Evolutionary conservation across 1,140 invertebrate genomes (phyloP), one percentile per base, ranked within the genome.

Genomic region (Bilobella aurantiaca): DNA sequence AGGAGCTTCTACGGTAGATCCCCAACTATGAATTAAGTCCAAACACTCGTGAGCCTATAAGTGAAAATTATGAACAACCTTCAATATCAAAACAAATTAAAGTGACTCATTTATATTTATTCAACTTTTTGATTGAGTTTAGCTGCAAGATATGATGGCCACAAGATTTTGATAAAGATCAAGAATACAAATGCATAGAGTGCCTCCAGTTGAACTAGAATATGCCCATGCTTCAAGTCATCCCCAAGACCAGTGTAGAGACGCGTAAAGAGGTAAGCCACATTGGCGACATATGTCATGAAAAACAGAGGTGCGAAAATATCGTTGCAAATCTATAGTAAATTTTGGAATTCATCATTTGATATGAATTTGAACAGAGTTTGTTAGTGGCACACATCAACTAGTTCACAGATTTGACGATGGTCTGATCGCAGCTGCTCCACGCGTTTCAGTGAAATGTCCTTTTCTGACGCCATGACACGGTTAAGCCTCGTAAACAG

Each of bases 271-370:
- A 67, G 31, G n/a, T 67, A 67, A 1, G 21, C 42, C 31, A 67
- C 29, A 29, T 67, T 67, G 0, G 32, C 65, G 28, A 63, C 32
- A 23, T 62, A 67, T 25, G 25, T 67, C 18, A 67, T 23, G 1
- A 67, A 30, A 25, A 67, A 58, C 12, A 67, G 16, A 28, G 65
- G 65, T 1, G 65, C 34, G 42, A 67, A 67, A 29, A 63, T 58
- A 42, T 58, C 18, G n/a, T 67, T 67, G 31, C 59, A 67, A 23
- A 57, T 29, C 65, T 67, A 23, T 8, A 42, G 18, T 12, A 18
- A 42, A 8, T 8, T 12, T 42, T 12, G 18, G 18, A 18, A 18
- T 42, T 18, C 8, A 42, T 12, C 34, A 18, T 18, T 12, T 42
- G 34, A 42, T 8, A 12, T 18, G 18, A 8, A 42, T 42, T 8